A percentile compares a stretch with the other conserved stretches of the same genome.
Evolutionary conservation across 1,140 invertebrate species (phyloP).

Genomic region (Polypedilum vanderplanki): DNA sequence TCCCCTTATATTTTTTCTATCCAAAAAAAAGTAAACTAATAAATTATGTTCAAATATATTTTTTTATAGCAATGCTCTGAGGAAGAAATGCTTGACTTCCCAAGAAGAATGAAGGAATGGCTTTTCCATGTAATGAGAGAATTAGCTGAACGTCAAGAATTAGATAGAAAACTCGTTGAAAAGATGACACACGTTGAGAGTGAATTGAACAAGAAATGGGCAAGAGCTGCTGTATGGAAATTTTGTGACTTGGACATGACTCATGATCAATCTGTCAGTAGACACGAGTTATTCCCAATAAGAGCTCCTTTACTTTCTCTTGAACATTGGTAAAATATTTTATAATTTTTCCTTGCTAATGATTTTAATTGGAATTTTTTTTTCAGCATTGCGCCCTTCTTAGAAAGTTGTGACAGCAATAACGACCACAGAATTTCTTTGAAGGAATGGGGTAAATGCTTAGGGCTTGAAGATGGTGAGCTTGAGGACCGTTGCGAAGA

Average conservation of each 20-base stretch:
- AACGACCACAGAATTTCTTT: constrained; percentile 83
- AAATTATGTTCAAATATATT: background rate
- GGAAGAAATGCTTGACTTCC: constrained; percentile 84
- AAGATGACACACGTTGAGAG: constrained; percentile 84
- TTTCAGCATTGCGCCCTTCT: constrained; percentile 82
- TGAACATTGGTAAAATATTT: constrained; percentile 56
- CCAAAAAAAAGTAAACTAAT: background rate
- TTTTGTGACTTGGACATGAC: constrained; percentile 91
- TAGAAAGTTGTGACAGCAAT: constrained; percentile 79
- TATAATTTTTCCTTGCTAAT: background rate
- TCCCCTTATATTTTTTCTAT: background rate
- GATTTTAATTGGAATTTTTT: constrained; percentile 37
- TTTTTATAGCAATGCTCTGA: constrained; percentile 60
- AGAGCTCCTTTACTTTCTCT: constrained; percentile 83
- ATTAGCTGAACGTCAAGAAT: constrained; percentile 79
- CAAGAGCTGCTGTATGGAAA: constrained; percentile 92
- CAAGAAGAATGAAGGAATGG: constrained; percentile 92
- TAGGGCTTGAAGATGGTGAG: constrained; percentile 62
- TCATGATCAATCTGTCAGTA: constrained; percentile 74
- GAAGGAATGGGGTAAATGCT: constrained; percentile 85
- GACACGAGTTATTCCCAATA: constrained; percentile 92
- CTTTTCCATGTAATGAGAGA: constrained; percentile 94
- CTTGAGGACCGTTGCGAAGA: background rate
- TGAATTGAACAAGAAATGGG: constrained; percentile 74
- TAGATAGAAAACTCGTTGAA: constrained; percentile 73